phyloP scores from a whole-genome alignment of 2,797 vertebrate species.

The Otus scops region DNA sequence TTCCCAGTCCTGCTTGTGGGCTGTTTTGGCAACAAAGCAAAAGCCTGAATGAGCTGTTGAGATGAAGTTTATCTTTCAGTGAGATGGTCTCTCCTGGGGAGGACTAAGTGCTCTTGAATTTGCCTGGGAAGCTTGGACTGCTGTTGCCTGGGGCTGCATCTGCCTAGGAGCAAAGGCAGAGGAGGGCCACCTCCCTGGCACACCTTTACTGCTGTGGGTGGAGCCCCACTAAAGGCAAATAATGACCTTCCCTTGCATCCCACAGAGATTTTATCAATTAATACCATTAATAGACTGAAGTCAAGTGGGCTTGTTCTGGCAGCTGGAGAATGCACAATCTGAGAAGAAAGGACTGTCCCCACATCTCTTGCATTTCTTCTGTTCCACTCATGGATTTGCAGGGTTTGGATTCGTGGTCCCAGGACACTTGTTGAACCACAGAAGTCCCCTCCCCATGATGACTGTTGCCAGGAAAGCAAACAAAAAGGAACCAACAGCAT shows the following conservation, averaged over 20 bases:
- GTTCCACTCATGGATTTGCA: background rate
- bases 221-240: background rate
- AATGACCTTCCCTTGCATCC: background rate
- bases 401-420: background rate
- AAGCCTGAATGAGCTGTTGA: constrained; percentile 49
- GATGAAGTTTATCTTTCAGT: constrained; percentile 15
- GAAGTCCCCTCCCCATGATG: background rate
- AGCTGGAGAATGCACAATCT: background rate
- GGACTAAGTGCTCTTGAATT: background rate
- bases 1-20: constrained; percentile 38
- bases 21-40: constrained; percentile 20
- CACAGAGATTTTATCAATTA: background rate
- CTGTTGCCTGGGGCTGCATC: background rate
- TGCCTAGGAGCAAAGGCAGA: background rate
- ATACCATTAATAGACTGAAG: background rate
- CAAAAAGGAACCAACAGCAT: background rate
- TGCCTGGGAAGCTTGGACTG: background rate
- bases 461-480: background rate
- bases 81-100: background rate
- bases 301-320: background rate
- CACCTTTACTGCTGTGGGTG: too few species aligned
- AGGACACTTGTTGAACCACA: background rate
- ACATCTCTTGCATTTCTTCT: background rate
- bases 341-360: background rate
- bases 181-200: background rate